Base-by-base conservation (phyloP, 2,888 invertebrate genomes). In the Elegia similella region DNA sequence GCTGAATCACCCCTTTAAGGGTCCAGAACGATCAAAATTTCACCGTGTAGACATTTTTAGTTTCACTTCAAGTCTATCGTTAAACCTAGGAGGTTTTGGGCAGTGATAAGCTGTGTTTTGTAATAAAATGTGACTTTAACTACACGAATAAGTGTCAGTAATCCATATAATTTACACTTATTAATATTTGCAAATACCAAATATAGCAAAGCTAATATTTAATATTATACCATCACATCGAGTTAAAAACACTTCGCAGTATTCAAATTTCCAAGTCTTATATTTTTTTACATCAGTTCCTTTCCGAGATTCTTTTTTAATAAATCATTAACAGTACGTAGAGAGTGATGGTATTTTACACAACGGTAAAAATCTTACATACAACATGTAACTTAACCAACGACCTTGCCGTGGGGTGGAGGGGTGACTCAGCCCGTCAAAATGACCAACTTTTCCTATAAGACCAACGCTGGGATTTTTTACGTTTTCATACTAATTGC, bases 91-190 rank as follows among this genome's bases (percentile, higher is more conserved):
- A 34, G 50, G 50, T 3, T 32, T 17, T 34, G 34, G 50, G 34
- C 50, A 50, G 50, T 34, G 50, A 17, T 17, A 17, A 32, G 16
- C 16, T 16, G 30, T 8, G 8, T 48, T 15, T 7, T 5, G 10
- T 2, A n/a, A 16, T 48, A 47, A 48, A 47, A 56, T 48, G 56
- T 56, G 56, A 48, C 48, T 56, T 56, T 48, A 30, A 34, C 12
- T 34, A 56, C 16, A 42, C 42, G 47, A 42, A 47, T 47, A 42
- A 42, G 56, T 42, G 56, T 56, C 2, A 29, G 56, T 56, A 48
- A 56, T 56, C 48, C 56, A 56, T 50, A 56, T 48, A 56, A 56
- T 56, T 56, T 48, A 56, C 15, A 48, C 48, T 48, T 29, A 42
- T 38, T 15, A 17, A 38, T 16, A 38, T 32, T 38, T 42, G 42